Percentiles rank a stretch among this genome's conserved stretches.
phyloP scores from a whole-genome alignment of 2,113 vertebrate genomes.

The Hippolais icterina region DNA sequence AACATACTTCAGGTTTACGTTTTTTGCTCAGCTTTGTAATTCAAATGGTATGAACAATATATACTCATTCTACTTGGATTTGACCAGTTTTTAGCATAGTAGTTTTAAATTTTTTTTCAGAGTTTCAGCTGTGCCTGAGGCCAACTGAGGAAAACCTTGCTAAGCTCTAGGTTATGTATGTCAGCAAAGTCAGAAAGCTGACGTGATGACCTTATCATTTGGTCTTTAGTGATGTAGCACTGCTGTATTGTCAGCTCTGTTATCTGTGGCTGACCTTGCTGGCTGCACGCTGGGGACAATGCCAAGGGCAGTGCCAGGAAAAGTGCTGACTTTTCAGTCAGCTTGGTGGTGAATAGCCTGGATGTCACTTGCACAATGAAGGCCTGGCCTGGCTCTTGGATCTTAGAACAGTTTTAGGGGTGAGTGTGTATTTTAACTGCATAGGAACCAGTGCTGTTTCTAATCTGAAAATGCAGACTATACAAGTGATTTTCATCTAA shows the following conservation, averaged over 20 bases:
- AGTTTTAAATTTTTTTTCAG: not conserved
- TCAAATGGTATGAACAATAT: not conserved
- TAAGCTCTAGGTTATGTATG: not conserved
- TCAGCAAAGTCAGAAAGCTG: not conserved
- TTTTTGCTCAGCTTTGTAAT: not conserved
- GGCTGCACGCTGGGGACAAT: not conserved
- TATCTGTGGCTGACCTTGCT: not conserved
- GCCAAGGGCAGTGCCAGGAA: not conserved
- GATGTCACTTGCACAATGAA: not conserved
- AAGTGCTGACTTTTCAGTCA: not conserved
- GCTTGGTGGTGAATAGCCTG: not conserved
- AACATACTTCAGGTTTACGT: not conserved
- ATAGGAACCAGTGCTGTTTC: not conserved
- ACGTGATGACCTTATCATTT: not conserved
- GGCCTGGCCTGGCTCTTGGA: not conserved
- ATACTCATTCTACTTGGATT: not conserved
- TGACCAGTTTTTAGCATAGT: not conserved
- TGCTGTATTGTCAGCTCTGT: not conserved
- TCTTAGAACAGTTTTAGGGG: not conserved
- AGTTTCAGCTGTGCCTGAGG: not conserved
- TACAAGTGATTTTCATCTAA: not conserved
- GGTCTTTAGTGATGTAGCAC: not conserved
- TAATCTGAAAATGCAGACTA: not conserved
- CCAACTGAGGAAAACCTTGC: not conserved
- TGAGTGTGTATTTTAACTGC: not conserved